Base-by-base conservation (phyloP, 2,888 invertebrate species). In the Apomyelois bistriatella region DNA sequence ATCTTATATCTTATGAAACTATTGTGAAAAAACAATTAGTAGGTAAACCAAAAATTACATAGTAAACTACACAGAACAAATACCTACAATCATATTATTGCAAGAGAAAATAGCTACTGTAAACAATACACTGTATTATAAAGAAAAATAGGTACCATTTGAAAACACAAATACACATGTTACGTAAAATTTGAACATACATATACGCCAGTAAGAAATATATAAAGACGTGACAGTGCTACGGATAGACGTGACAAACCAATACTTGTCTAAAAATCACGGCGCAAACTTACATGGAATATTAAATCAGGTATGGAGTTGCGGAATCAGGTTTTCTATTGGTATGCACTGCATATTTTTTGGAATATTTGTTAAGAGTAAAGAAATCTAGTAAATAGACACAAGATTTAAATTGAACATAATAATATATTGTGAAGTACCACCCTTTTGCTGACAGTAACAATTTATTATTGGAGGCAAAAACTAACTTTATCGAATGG, bases 201-300 rank as follows among this genome's bases (percentile, higher is more conserved):
- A 43, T 8, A 41, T n/a, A 50, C 9, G 3, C 30, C 42, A 68
- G 65, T 65, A 66, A 73, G 69, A 77, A 71, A 70, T 68, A 72
- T 65, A 66, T 60, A 60, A 65, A 64, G 59, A 72, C 74, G 70
- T 72, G 70, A 61, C 59, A 55, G 61, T 58, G 65, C 63, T 61
- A 56, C 60, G 64, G 61, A 54, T 59, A 66, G 66, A 79, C 76
- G 77, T 78, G 82, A 76, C 76, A 70, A 73, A 72, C 69, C 77
- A 76, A 81, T 80, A 68, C 74, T 73, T 72, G 75, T 72, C 68
- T 65, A 56, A 52, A 70, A 81, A 80, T 82, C 82, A 80, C 70
- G 74, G 64, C 64, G 61, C 65, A 68, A 62, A 76, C 76, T 72
- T 66, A 71, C 70, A 62, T 60, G 61, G 84, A 85, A 85, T 85